Conservation (phyloP, 2,888 invertebrate genomes). For the Cordylochernes scorpioides region DNA sequence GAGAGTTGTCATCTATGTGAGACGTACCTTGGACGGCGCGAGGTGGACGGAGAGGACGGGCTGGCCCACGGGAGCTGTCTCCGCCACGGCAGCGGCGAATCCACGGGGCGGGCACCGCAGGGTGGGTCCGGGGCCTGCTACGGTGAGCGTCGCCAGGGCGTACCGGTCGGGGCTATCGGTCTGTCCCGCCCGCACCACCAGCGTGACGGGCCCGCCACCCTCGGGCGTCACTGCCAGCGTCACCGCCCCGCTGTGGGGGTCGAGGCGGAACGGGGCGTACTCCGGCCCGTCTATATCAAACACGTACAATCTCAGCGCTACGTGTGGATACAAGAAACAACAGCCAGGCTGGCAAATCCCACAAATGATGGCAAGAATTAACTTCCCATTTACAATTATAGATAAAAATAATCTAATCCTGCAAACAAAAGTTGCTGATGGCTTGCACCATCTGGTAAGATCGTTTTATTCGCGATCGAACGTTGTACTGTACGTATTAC, state of each 20-base stretch:
- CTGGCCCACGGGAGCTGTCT: conserved; percentile 44
- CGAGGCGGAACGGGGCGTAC: conserved; percentile 34
- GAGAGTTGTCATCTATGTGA: no score
- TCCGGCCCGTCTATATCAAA: conserved; percentile 35
- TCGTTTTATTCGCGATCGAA: no score
- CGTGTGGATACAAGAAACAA: no score
- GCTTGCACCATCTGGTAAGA: no score
- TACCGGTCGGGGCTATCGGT: conserved; percentile 62
- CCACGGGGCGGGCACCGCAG: conserved; percentile 41
- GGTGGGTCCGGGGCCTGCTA: conserved; percentile 31
- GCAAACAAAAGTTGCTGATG: no score
- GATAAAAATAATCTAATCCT: no score
- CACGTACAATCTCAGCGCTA: no score
- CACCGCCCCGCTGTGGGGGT: conserved; percentile 34
- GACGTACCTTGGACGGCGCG: no score
- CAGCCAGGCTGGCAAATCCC: no score
- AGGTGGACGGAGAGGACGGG: conserved; percentile 39
- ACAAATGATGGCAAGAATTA: no score
- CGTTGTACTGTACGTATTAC: no score
- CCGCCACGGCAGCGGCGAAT: conserved; percentile 41
- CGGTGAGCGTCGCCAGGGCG: conserved; percentile 50
- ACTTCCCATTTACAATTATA: no score
- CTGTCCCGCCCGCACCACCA: conserved; percentile 15
- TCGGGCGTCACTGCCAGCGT: conserved; percentile 30
- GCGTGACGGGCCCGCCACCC: conserved; percentile 11